These are phyloP conservation scores for Melipona quadrifasciata DNA, from an alignment of 1,140 invertebrate species.

Conservation along the genomic window DNA sequence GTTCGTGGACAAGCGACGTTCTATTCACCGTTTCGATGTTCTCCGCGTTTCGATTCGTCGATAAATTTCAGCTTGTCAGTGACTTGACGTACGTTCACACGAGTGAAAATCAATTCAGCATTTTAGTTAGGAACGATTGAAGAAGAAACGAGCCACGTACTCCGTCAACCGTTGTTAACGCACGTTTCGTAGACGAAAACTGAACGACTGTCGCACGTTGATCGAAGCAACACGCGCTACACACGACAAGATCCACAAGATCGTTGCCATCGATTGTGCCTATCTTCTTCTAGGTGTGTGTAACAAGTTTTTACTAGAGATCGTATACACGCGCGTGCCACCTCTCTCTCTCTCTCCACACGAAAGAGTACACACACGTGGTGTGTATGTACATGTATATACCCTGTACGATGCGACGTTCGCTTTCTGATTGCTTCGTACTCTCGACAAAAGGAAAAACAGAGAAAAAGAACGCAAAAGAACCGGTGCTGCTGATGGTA, in stretches of 20 bases:
- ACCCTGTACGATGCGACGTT: slow-evolving; percentile 12
- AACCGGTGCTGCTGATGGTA: slow-evolving; percentile 30
- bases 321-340: background rate
- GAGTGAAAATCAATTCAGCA: background rate
- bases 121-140: background rate
- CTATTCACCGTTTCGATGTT: background rate
- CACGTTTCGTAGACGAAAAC: background rate
- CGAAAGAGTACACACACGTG: too few species aligned
- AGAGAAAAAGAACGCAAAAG: background rate
- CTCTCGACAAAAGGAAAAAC: slow-evolving; percentile 4
- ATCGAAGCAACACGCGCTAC: slow-evolving; percentile 25
- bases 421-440: slow-evolving; percentile 39
- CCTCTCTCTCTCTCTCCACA: background rate
- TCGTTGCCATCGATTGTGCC: slow-evolving; percentile 47
- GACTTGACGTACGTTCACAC: too few species aligned
- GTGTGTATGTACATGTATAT: background rate
- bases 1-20: background rate
- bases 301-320: slow-evolving; percentile 28
- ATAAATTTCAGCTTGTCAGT: background rate
- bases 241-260: background rate
- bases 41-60: background rate
- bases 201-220: slow-evolving; percentile 9
- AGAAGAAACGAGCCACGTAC: background rate
- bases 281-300: slow-evolving; percentile 32
- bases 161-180: background rate